Conservation (phyloP, 2,888 invertebrate genomes). For the Eilema depressum region DNA sequence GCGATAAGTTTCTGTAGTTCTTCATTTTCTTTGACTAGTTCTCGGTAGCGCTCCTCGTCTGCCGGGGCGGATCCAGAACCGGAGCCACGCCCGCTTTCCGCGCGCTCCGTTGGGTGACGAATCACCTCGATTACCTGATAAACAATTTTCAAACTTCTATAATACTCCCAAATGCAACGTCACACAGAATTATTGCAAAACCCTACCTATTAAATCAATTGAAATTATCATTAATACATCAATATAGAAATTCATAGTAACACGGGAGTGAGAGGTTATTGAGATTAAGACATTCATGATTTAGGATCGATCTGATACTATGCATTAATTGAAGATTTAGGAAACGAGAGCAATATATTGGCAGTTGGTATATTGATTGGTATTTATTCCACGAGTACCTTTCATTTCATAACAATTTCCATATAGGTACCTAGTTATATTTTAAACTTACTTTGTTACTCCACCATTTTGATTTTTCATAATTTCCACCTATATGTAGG, state of each 20-base stretch:
- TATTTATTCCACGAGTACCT: no score
- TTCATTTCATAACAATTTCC: no score
- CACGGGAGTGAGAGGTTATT: background rate
- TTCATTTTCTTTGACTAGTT: conserved; percentile 97
- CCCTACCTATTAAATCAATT: background rate
- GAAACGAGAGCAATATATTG: background rate
- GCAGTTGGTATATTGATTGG: no score
- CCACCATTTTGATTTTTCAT: no score
- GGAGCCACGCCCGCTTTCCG: conserved; percentile 94
- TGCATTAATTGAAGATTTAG: background rate
- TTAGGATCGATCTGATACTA: background rate
- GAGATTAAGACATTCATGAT: background rate
- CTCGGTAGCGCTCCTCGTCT: conserved; percentile 98
- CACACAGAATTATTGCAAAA: background rate
- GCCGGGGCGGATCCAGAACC: conserved; percentile 95
- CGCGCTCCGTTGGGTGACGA: conserved; percentile 95
- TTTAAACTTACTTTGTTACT: no score
- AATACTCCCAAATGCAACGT: background rate
- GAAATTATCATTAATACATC: background rate
- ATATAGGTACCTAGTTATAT: no score
- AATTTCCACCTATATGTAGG: no score
- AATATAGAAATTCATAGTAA: background rate
- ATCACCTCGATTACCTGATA: conserved; percentile 94
- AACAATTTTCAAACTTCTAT: conserved; percentile 15
- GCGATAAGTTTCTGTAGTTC: conserved; percentile 98